These are phyloP conservation scores for Nylanderia fulva DNA, from an alignment of 1,140 invertebrate species.

Conservation along the genomic window DNA sequence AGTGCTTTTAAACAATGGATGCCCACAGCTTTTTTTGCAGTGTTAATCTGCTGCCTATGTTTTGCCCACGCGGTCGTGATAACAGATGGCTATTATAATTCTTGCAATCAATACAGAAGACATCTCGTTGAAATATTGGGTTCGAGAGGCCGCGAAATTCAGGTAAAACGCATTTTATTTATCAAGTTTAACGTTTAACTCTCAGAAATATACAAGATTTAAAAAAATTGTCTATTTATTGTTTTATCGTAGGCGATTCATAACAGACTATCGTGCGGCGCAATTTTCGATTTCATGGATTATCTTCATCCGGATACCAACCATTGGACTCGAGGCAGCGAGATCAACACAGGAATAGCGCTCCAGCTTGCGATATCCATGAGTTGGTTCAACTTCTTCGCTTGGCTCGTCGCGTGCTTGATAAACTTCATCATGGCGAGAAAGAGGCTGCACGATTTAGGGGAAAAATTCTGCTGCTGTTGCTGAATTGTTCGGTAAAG, in stretches of 20 bases:
- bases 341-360: conserved; percentile 88
- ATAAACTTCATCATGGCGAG: conserved; percentile 87
- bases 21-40: conserved; percentile 86
- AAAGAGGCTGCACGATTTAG: conserved; percentile 68
- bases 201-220: background rate
- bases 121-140: conserved; percentile 85
- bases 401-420: conserved; percentile 86
- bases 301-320: conserved; percentile 88
- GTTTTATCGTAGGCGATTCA: conserved; percentile 86
- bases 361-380: conserved; percentile 87
- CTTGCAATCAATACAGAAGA: conserved; percentile 89
- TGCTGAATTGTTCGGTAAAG: conserved; percentile 41
- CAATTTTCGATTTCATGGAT: conserved; percentile 91
- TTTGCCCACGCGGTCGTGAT: conserved; percentile 88
- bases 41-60: conserved; percentile 87
- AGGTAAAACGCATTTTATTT: conserved; percentile 71
- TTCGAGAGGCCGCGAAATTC: conserved; percentile 80
- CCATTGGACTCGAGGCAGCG: conserved; percentile 87
- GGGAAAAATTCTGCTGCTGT: conserved; percentile 76
- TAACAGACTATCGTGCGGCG: conserved; percentile 88
- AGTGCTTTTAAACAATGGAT: conserved; percentile 87
- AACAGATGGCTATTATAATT: conserved; percentile 89
- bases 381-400: conserved; percentile 87
- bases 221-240: background rate
- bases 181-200: background rate